These are phyloP conservation scores for Diadegma fenestrale DNA, from an alignment of 2,888 invertebrate genomes.

Conservation along the genomic window DNA sequence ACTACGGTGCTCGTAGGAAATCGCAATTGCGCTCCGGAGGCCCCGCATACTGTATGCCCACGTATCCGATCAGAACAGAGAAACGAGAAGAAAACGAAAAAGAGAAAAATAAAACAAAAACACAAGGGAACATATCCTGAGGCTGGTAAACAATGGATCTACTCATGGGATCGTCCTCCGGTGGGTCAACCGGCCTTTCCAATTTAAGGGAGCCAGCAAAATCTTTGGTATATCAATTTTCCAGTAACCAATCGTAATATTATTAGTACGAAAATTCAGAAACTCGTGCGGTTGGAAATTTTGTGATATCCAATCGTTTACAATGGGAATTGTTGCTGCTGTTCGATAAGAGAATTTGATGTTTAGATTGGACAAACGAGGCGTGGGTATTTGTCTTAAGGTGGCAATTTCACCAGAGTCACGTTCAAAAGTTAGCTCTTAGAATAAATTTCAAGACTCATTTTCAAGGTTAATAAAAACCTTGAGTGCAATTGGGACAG, in stretches of 20 bases:
- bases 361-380: too few species aligned
- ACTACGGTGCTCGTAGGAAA: conserved; percentile 40
- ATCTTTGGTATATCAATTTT: neutral
- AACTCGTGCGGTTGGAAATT: neutral
- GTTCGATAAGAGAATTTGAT: too few species aligned
- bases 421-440: too few species aligned
- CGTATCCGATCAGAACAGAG: conserved; percentile 1
- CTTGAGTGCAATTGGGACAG: neutral
- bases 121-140: neutral
- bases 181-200: neutral
- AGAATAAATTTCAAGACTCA: too few species aligned
- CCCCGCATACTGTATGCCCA: conserved; percentile 20
- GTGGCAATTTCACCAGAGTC: too few species aligned
- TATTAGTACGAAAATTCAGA: neutral
- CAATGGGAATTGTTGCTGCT: too few species aligned
- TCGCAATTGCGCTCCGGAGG: conserved; percentile 50
- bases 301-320: neutral
- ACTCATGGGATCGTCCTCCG: neutral
- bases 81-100: conserved; percentile 28
- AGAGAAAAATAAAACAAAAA: conserved; percentile 8
- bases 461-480: neutral
- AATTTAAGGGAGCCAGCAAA: neutral
- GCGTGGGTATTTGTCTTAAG: too few species aligned
- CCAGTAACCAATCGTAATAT: neutral
- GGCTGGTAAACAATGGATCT: neutral